A percentile compares a stretch with the other conserved stretches of the same genome.
phyloP scores from a whole-genome alignment of 2,888 invertebrate genomes.

The Adelognathus sp. region DNA sequence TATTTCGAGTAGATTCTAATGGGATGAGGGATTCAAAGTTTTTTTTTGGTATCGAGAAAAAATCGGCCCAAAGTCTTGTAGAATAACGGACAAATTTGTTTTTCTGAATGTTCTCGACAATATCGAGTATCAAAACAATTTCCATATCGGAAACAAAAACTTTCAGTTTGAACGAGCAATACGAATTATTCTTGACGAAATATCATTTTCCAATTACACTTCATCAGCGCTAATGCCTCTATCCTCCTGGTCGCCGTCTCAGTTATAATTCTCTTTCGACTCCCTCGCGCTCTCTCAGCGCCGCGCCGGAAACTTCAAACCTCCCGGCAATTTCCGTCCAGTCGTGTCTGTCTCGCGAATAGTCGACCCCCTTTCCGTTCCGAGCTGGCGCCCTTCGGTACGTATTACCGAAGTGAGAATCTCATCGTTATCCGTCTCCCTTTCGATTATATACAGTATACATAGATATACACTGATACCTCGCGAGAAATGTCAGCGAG shows the following conservation, averaged over 20 bases:
- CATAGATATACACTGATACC: neutral
- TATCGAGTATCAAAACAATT: too few species aligned
- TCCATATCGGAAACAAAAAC: too few species aligned
- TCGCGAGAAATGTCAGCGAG: neutral
- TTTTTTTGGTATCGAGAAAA: too few species aligned
- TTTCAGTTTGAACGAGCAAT: too few species aligned
- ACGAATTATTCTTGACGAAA: too few species aligned
- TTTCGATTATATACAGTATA: neutral
- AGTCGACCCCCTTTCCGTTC: slow-evolving; percentile 16
- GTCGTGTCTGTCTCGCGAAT: slow-evolving; percentile 1
- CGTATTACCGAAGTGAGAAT: neutral
- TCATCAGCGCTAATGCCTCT: too few species aligned
- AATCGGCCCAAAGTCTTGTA: too few species aligned
- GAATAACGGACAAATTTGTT: too few species aligned
- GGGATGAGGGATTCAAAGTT: too few species aligned
- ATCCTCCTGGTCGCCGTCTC: neutral
- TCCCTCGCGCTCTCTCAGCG: neutral
- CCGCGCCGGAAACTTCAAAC: slow-evolving; percentile 10
- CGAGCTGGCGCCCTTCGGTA: slow-evolving; percentile 17
- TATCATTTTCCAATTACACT: too few species aligned
- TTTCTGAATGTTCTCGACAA: too few species aligned
- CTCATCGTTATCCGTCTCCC: neutral
- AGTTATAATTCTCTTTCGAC: neutral
- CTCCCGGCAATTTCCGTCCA: slow-evolving; percentile 3
- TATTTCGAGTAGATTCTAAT: too few species aligned